Evolutionary conservation across 2,797 vertebrate species (phyloP).

Genomic region (Eulemur coronatus): DNA sequence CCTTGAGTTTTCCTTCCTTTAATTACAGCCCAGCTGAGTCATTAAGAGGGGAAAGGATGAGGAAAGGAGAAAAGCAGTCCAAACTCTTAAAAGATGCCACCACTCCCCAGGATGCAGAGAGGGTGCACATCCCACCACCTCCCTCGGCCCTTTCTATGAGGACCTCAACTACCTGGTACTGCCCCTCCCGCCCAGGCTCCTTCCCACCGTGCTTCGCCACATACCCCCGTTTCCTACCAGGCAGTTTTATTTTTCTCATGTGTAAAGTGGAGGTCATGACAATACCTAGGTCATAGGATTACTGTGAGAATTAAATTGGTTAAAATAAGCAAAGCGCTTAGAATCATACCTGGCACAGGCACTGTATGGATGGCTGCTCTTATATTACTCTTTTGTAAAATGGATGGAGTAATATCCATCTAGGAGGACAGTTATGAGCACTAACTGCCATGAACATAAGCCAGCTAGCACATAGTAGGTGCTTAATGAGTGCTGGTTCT

Average conservation of each 20-base stretch:
- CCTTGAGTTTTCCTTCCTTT: background rate
- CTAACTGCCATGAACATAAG: background rate
- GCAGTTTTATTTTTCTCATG: background rate
- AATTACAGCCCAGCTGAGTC: background rate
- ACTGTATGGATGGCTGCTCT: background rate
- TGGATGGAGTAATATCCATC: background rate
- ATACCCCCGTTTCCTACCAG: background rate
- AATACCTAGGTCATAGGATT: background rate
- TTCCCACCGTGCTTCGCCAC: background rate
- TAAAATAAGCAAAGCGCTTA: conserved; percentile 25
- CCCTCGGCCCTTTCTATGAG: background rate
- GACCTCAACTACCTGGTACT: rapidly evolving
- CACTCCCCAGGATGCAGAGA: background rate
- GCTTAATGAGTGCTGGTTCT: background rate
- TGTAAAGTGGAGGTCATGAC: background rate
- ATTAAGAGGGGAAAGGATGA: background rate
- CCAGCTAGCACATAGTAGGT: background rate
- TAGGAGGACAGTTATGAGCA: background rate
- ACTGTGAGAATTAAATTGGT: background rate
- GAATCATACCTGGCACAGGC: background rate
- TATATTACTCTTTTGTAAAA: background rate
- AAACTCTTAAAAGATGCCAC: background rate
- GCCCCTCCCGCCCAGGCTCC: background rate
- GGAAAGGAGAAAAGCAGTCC: background rate
- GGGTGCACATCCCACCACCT: background rate